Evolutionary conservation across 2,113 vertebrate genomes (phyloP).

Genomic region (Ranitomeya variabilis): DNA sequence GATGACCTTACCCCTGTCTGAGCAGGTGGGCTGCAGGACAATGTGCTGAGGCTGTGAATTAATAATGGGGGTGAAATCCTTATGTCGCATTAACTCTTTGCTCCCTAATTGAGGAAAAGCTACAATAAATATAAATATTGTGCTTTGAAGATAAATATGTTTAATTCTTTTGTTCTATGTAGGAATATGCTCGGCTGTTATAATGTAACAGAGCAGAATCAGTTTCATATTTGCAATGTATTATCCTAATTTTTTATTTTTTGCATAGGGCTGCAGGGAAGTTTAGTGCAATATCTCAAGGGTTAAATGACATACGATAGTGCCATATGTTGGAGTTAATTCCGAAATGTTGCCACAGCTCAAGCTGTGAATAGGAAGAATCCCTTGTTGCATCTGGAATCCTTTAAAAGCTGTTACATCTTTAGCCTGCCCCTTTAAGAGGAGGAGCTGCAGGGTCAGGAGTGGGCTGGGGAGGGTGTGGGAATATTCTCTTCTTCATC

Average conservation of each 20-base stretch:
- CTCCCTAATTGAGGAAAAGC: background rate
- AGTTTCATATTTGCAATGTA: background rate
- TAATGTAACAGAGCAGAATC: background rate
- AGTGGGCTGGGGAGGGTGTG: conserved; percentile 45
- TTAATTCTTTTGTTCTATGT: background rate
- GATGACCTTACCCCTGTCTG: conserved; percentile 17
- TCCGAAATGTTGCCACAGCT: background rate
- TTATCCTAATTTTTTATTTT: background rate
- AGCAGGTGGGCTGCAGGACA: background rate
- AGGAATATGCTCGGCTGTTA: background rate
- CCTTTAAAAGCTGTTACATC: background rate
- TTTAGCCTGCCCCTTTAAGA: conserved; percentile 45
- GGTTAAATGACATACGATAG: background rate
- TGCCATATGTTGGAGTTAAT: background rate
- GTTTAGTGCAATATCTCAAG: background rate
- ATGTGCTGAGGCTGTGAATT: background rate
- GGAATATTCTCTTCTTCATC: conserved; percentile 49
- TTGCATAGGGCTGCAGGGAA: background rate
- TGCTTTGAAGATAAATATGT: no score
- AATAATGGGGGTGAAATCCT: background rate
- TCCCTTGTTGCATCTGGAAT: background rate
- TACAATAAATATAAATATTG: background rate
- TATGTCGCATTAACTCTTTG: background rate
- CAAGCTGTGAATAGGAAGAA: background rate
- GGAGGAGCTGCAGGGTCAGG: conserved; percentile 37